A percentile compares a stretch with the other conserved stretches of the same genome.
These are phyloP conservation scores for Mirza zaza DNA, from an alignment of 2,113 vertebrate species.

Conservation along the genomic window DNA sequence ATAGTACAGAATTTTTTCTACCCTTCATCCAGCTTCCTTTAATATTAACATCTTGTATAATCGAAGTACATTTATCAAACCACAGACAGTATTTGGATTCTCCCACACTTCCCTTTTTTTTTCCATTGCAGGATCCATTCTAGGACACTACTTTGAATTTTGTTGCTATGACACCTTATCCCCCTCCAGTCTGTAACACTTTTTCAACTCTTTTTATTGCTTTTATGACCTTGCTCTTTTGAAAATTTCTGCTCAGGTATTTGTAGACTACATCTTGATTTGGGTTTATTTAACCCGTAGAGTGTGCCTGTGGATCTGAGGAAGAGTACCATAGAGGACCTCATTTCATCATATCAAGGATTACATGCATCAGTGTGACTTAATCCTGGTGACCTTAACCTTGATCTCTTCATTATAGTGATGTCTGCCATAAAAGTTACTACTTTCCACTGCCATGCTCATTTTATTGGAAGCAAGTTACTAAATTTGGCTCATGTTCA, in stretches of 20 bases:
- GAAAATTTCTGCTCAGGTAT: not conserved
- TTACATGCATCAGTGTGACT: not conserved
- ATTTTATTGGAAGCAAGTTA: not conserved
- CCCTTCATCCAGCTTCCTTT: fast-evolving
- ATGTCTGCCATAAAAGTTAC: not conserved
- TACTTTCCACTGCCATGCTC: not conserved
- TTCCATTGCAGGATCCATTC: fast-evolving
- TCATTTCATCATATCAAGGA: not conserved
- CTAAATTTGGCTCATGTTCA: not conserved
- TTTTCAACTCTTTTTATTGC: not conserved
- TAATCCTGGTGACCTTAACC: not conserved
- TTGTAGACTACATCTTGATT: not conserved
- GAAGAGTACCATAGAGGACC: not conserved
- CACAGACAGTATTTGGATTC: not conserved
- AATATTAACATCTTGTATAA: not conserved
- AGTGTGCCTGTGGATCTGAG: not conserved
- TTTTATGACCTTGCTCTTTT: not conserved
- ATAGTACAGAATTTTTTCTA: not conserved
- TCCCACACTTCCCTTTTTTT: not conserved
- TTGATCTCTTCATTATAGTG: not conserved
- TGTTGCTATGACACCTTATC: fast-evolving
- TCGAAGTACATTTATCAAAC: not conserved
- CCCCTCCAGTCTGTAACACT: not conserved
- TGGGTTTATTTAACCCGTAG: not conserved
- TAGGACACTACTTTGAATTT: not conserved